phyloP scores from a whole-genome alignment of 2,113 vertebrate genomes.

The Hippoglossus stenolepis region DNA sequence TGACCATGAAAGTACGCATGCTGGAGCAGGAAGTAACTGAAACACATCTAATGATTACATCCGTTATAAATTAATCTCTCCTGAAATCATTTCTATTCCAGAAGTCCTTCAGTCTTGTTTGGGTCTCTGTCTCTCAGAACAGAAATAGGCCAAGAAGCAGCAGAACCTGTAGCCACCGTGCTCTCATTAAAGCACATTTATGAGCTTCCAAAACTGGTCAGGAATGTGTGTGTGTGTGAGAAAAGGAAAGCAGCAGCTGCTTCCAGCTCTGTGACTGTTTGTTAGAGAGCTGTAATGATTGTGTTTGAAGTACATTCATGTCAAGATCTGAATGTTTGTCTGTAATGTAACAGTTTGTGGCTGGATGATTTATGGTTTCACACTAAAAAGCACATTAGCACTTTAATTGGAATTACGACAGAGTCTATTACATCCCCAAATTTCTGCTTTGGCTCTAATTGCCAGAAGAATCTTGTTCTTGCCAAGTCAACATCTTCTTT shows the following conservation, averaged over 20 bases:
- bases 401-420: too few relatives aligned
- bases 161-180: conserved; percentile 51
- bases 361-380: too few relatives aligned
- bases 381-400: neutral
- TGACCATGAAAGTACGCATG: too few relatives aligned
- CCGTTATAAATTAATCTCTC: too few relatives aligned
- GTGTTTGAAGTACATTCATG: neutral
- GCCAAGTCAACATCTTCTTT: too few relatives aligned
- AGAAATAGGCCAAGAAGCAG: conserved; percentile 26
- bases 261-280: conserved; percentile 22
- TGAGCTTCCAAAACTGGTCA: conserved; percentile 60
- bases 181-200: conserved; percentile 60
- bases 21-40: too few relatives aligned
- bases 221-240: conserved; percentile 60
- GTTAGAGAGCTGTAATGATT: neutral
- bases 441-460: neutral
- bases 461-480: too few relatives aligned
- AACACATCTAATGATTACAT: too few relatives aligned
- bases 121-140: neutral
- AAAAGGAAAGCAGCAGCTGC: conserved; percentile 28
- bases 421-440: neutral
- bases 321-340: conserved; percentile 6
- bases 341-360: neutral
- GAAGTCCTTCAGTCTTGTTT: neutral
- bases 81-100: neutral